These are phyloP conservation scores for Labroides dimidiatus DNA, from an alignment of 2,797 vertebrate genomes.

Conservation along the genomic window DNA sequence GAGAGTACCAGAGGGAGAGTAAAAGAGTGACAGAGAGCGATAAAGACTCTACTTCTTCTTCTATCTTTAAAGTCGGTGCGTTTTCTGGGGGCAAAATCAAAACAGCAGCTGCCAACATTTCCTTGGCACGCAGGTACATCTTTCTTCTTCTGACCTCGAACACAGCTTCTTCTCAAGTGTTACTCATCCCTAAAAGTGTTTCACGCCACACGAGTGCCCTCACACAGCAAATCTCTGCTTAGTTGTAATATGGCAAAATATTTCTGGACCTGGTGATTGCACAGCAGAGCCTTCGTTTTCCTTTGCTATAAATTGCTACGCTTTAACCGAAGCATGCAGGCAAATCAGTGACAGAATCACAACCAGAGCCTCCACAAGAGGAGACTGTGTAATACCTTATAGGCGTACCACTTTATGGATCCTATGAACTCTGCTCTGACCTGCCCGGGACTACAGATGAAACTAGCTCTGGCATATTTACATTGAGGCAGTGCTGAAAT, in stretches of 20 bases:
- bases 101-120: conserved; percentile 48
- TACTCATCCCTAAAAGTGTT: conserved; percentile 38
- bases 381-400: too few species aligned
- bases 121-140: conserved; percentile 38
- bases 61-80: conserved; percentile 46
- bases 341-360: too few species aligned
- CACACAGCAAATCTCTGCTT: conserved; percentile 37
- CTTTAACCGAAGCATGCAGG: conserved; percentile 23
- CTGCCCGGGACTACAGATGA: too few species aligned
- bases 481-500: too few species aligned
- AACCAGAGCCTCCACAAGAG: too few species aligned
- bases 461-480: too few species aligned
- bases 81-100: conserved; percentile 53
- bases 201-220: conserved; percentile 38
- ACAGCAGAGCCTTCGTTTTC: conserved; percentile 33
- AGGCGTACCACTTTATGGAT: too few species aligned
- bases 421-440: too few species aligned
- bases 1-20: conserved; percentile 52
- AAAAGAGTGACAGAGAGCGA: conserved; percentile 56
- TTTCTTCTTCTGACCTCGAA: conserved; percentile 56
- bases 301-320: conserved; percentile 39
- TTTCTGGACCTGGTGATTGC: conserved; percentile 62
- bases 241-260: conserved; percentile 41
- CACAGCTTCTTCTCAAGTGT: conserved; percentile 48
- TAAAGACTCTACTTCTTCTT: conserved; percentile 55